A percentile compares a stretch with the other conserved stretches of the same genome.
These are phyloP conservation scores for Aptenodytes patagonicus DNA, from an alignment of 2,113 vertebrate species.

Conservation along the genomic window DNA sequence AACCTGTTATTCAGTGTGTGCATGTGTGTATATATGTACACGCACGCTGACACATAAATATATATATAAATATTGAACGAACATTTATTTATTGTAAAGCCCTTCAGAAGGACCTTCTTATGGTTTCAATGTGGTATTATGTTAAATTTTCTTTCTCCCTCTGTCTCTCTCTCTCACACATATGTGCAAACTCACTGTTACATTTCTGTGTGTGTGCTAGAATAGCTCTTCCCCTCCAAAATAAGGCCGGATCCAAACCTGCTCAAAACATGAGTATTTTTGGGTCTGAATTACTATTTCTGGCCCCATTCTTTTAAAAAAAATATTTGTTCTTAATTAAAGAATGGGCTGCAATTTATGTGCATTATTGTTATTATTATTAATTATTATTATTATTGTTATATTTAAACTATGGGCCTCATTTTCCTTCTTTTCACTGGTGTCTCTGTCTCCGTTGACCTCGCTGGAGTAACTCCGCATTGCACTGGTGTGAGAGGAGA, in stretches of 20 bases:
- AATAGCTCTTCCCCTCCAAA: conserved; percentile 7
- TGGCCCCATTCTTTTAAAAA: background rate
- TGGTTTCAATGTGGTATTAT: conserved; percentile 75
- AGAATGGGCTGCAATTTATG: background rate
- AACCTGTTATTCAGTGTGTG: conserved; percentile 57
- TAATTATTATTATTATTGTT: conserved; percentile 2
- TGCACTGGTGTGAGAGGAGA: conserved; percentile 61
- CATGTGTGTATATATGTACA: background rate
- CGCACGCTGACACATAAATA: background rate
- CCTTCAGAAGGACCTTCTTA: conserved; percentile 71
- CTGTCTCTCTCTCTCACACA: background rate
- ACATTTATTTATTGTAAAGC: conserved; percentile 75
- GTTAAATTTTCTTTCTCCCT: conserved; percentile 26
- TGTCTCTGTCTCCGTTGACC: conserved; percentile 54
- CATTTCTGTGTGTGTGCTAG: conserved; percentile 19
- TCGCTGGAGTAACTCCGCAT: conserved; percentile 43
- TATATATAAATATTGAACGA: conserved; percentile 62
- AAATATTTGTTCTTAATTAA: background rate
- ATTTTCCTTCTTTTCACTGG: conserved; percentile 42
- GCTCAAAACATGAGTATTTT: background rate
- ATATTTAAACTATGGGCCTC: conserved; percentile 57
- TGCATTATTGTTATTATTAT: conserved; percentile 49
- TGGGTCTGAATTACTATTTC: background rate
- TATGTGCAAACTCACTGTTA: conserved; percentile 46
- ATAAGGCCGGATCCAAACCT: background rate